Evolutionary conservation across 2,888 invertebrate species (phyloP), one percentile per base, ranked within the genome.

Genomic region (Drosophila mimica): DNA sequence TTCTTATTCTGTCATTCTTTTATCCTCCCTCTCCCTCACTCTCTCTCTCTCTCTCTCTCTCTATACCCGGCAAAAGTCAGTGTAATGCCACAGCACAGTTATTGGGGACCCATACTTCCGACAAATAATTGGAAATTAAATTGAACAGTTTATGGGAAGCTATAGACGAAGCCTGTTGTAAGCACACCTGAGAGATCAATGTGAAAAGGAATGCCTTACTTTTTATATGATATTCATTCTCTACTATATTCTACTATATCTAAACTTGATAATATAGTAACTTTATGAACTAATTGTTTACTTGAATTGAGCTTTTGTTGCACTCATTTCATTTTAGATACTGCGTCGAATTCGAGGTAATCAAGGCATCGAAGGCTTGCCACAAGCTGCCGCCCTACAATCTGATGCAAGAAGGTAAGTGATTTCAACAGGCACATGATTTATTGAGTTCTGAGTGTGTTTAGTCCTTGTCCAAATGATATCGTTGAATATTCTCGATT

Each of bases 281-380:
- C 13, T 20, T 52, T 13, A 8, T 4, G 1, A 52, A 5, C 40
- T 15, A 20, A 8, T 20, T 20, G 20, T 15, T 33, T 52, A 20
- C 4, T 7, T 34, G 2, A 34, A 20, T 0, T 7, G 3, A 13
- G 15, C 25, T 31, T n/a, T 43, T 20, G 13, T 13, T 28, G 7
- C 4, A n/a, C 38, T 56, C n/a, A 4, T 17, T 38, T 95, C 95
- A 34, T 74, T 82, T 2, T 95, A 98, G 98, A 92, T 97, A 98
- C 93, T 97, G 97, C 93, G 96, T 97, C 4, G 96, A 96, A 91
- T 98, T 96, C 91, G 96, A 97, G 92, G 96, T 98, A 64, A 94
- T 96, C 76, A 97, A 97, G 93, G 96, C 96, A 15, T 96, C 97
- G 38, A 97, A 97, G 91, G 96, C 96, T 9, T 97, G 97, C 92